phyloP scores from a whole-genome alignment of 2,888 invertebrate genomes.

The Biston betularia region DNA sequence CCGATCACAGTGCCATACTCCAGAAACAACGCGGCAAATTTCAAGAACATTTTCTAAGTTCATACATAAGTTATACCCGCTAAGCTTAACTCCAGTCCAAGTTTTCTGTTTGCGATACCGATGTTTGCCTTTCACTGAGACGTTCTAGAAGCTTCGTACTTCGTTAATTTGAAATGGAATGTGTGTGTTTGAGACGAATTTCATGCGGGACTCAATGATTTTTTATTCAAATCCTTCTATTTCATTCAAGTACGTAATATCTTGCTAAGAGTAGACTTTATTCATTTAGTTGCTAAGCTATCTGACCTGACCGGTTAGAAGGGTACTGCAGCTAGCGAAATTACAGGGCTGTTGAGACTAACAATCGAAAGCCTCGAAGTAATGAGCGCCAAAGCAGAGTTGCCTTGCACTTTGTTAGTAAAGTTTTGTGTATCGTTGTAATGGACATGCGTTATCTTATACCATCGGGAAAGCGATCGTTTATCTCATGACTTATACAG shows the following conservation, averaged over 20 bases:
- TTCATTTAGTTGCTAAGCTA: too few species aligned
- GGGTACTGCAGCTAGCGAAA: too few species aligned
- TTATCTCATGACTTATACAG: too few species aligned
- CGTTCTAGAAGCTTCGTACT: conserved; percentile 33
- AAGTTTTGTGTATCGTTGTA: neutral
- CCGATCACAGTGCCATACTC: neutral
- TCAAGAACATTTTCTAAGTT: conserved; percentile 42
- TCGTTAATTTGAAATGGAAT: conserved; percentile 42
- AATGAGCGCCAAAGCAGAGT: too few species aligned
- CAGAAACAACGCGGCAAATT: conserved; percentile 36
- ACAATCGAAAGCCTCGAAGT: too few species aligned
- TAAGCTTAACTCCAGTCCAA: conserved; percentile 40
- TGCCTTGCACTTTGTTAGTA: too few species aligned
- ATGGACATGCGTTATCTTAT: too few species aligned
- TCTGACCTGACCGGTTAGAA: neutral
- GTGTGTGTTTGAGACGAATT: conserved; percentile 25
- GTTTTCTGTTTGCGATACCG: conserved; percentile 40
- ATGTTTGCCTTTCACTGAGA: conserved; percentile 45
- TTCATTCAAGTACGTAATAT: neutral
- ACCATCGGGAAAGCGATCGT: too few species aligned
- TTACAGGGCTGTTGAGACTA: too few species aligned
- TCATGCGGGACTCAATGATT: conserved; percentile 17
- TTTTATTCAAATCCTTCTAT: neutral
- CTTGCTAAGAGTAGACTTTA: neutral
- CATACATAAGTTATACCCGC: conserved; percentile 43